Evolutionary conservation across 1,140 invertebrate genomes (phyloP).

Genomic region (Drosophila rhopaloa): DNA sequence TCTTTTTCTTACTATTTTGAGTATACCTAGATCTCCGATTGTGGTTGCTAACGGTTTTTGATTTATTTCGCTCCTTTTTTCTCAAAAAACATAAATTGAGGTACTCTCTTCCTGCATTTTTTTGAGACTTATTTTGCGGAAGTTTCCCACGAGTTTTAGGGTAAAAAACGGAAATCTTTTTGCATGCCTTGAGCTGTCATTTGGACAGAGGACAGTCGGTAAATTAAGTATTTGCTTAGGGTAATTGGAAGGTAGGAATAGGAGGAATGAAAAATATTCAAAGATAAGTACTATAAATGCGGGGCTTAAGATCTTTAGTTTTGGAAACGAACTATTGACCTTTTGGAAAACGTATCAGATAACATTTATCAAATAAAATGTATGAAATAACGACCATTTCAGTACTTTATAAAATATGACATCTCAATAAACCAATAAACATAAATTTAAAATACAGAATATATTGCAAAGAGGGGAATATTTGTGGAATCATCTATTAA

Average conservation of each 20-base stretch:
- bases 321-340: neutral
- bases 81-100: constrained; percentile 18
- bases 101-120: neutral
- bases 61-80: constrained; percentile 55
- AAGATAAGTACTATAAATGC: constrained; percentile 7
- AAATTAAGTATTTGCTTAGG: constrained; percentile 44
- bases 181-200: constrained; percentile 20
- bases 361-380: neutral
- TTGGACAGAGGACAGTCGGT: constrained; percentile 14
- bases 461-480: too few species aligned
- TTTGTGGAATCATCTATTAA: too few species aligned
- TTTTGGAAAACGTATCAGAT: neutral
- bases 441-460: too few species aligned
- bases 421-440: too few species aligned
- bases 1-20: constrained; percentile 24
- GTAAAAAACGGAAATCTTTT: constrained; percentile 48
- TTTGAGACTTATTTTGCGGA: constrained; percentile 15
- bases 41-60: constrained; percentile 55
- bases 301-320: neutral
- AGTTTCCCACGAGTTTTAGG: constrained; percentile 76
- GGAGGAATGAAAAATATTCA: neutral
- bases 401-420: too few species aligned
- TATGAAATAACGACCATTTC: too few species aligned
- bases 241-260: constrained; percentile 11
- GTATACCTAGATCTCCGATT: constrained; percentile 33